Conservation (phyloP, 2,797 vertebrate species). For the Trematomus bernacchii region DNA sequence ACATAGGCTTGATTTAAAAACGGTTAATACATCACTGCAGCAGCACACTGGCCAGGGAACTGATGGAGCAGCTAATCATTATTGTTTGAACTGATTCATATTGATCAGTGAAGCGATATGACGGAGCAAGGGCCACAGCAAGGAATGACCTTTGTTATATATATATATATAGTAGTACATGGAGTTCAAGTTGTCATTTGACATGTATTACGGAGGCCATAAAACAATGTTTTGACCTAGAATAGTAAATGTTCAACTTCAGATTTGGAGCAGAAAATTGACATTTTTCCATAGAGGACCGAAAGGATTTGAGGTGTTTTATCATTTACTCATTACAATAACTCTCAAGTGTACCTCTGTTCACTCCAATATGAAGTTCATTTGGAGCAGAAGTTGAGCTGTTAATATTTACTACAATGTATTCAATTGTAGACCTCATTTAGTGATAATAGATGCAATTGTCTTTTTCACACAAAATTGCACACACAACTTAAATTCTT, state of each 20-base stretch:
- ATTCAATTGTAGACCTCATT: constrained; percentile 65
- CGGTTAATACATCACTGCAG: constrained; percentile 46
- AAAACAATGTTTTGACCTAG: neutral
- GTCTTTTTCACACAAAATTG: constrained; percentile 33
- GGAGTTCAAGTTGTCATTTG: neutral
- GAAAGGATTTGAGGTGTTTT: neutral
- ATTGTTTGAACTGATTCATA: constrained; percentile 37
- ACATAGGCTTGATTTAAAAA: neutral
- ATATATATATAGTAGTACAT: neutral
- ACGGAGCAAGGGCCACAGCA: neutral
- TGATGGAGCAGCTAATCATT: constrained; percentile 41
- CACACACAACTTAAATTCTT: constrained; percentile 54
- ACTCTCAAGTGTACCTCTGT: neutral
- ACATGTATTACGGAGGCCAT: neutral
- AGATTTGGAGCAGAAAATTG: neutral
- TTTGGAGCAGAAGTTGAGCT: constrained; percentile 66
- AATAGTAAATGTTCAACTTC: neutral
- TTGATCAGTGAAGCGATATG: constrained; percentile 35
- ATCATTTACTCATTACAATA: neutral
- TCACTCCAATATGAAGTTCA: constrained; percentile 31
- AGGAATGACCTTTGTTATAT: neutral
- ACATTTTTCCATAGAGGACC: neutral
- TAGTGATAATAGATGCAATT: constrained; percentile 68
- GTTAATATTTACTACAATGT: constrained; percentile 47
- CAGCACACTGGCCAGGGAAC: constrained; percentile 16